Base-by-base conservation (phyloP, 2,888 invertebrate genomes). In the Dromius quadrimaculatus region DNA sequence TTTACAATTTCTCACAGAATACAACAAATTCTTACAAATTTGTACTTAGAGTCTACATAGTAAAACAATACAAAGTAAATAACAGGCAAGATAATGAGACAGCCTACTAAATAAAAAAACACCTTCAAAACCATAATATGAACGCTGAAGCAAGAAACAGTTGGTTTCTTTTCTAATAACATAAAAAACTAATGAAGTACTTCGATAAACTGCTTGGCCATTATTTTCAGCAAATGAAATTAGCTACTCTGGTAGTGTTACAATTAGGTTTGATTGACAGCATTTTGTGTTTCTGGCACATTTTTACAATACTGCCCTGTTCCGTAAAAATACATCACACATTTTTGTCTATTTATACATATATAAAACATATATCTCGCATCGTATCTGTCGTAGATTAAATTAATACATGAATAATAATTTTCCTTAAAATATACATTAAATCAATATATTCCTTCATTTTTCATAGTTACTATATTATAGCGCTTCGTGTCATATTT, bases 21-120 rank as follows among this genome's bases (percentile, higher is more conserved):
- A 82, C 81, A 82, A 82, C 81, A 82, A 81, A 70, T 70, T 80
- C 81, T 81, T 81, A 82, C 81, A 81, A 77, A 77, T 81, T 80
- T 81, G 79, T 80, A 80, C 81, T 81, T 81, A 82, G 79, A 71
- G 81, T 80, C 81, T 82, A 82, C 80, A 79, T 82, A 68, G 47
- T 34, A 64, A 70, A 68, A 68, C 57, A 68, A 68, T 68, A 68
- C 68, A 68, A 65, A 65, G 57, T 66, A 81, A 82, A 82, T 82
- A 82, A 82, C 82, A 81, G 82, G 82, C 82, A 83, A 83, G 81
- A 82, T 79, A 81, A 79, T 57, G 59, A 79, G 81, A 81, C 81
- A 81, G 81, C 81, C 81, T 81, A 81, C 75, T 70, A 77, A 75
- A 74, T 74, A 75, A 76, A 76, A 76, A 73, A 73, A 73, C 74